These are phyloP conservation scores for Ascaphus truei DNA, from an alignment of 2,113 vertebrate species.

Conservation along the genomic window DNA sequence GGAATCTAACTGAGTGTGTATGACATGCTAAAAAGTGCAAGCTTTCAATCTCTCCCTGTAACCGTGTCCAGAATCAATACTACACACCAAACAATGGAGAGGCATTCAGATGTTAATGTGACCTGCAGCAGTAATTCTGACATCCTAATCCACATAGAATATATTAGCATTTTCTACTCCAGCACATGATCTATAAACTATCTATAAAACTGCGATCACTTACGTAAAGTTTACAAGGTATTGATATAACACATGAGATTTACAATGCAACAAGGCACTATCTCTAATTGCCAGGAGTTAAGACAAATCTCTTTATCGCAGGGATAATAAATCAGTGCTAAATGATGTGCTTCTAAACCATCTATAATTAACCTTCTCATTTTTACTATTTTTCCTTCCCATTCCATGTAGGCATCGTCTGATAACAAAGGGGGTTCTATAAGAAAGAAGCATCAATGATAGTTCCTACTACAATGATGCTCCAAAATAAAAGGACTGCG, in stretches of 20 bases:
- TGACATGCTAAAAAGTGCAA: conserved; percentile 56
- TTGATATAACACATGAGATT: background rate
- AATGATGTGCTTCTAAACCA: background rate
- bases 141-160: conserved; percentile 34
- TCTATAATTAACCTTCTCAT: no score
- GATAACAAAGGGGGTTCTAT: no score
- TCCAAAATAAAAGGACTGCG: no score
- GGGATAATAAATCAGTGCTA: background rate
- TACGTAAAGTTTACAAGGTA: background rate
- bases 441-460: no score
- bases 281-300: background rate
- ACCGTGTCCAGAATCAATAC: conserved; percentile 73
- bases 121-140: conserved; percentile 7
- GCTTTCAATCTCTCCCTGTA: conserved; percentile 62
- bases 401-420: no score
- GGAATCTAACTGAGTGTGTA: background rate
- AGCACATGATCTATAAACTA: background rate
- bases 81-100: conserved; percentile 53
- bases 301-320: no score
- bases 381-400: no score
- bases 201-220: background rate
- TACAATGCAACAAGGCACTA: background rate
- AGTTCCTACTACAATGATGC: no score
- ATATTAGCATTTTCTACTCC: background rate
- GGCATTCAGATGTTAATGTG: background rate